These are phyloP conservation scores for Epinotia ramella DNA, from an alignment of 2,888 invertebrate species.

Conservation along the genomic window DNA sequence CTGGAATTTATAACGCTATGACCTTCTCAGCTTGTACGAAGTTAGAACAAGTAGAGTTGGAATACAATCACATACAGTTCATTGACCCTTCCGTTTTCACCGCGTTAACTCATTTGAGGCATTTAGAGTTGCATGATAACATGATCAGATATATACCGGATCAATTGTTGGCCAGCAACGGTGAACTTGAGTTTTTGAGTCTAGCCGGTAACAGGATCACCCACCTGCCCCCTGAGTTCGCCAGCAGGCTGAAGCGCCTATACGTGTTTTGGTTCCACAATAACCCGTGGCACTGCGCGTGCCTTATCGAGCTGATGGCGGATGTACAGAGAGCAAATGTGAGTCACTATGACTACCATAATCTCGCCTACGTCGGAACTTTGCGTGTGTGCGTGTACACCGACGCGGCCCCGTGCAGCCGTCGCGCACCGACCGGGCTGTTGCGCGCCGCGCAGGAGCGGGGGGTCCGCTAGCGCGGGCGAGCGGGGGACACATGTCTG, in stretches of 20 bases:
- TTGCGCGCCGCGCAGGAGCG: no score
- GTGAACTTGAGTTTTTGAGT: background rate
- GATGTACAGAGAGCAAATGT: background rate
- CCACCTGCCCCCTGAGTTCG: background rate
- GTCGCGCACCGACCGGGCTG: background rate
- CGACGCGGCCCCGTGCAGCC: background rate
- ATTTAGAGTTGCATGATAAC: background rate
- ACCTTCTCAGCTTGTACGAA: background rate
- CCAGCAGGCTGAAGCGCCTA: no score
- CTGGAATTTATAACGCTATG: background rate
- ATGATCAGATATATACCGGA: background rate
- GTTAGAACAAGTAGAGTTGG: background rate
- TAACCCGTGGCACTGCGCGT: slow-evolving; percentile 14
- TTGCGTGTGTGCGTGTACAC: background rate
- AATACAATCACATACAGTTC: background rate
- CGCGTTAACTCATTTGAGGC: background rate
- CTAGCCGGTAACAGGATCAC: background rate
- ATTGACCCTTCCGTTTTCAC: background rate
- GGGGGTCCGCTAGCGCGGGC: no score
- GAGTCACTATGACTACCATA: background rate
- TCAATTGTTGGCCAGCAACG: background rate
- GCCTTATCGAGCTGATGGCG: background rate
- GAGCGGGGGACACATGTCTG: no score
- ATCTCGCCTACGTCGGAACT: background rate
- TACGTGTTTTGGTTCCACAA: background rate